phyloP scores from a whole-genome alignment of 2,888 invertebrate genomes.

The Prosopocoilus inquinatus region DNA sequence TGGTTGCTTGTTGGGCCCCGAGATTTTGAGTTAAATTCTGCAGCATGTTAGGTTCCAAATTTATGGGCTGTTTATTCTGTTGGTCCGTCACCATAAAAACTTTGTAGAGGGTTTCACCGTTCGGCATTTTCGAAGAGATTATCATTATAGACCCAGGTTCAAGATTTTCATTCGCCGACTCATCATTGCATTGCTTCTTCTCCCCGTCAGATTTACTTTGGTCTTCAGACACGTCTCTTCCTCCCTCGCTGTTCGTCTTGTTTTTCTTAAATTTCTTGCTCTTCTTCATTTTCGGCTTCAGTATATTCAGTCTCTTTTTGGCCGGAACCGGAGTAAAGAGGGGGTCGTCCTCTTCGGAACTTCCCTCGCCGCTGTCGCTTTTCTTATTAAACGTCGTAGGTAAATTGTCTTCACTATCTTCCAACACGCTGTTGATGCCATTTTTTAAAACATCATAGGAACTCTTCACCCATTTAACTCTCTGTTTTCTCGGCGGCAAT shows the following conservation, averaged over 20 bases:
- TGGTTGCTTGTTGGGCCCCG: background rate
- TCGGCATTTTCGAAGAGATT: slow-evolving; percentile 45
- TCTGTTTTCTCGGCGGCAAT: slow-evolving; percentile 6
- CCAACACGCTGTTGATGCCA: slow-evolving; percentile 23
- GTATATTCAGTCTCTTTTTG: background rate
- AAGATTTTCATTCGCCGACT: background rate
- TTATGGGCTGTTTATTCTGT: slow-evolving; percentile 42
- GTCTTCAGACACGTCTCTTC: background rate
- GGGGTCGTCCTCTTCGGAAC: background rate
- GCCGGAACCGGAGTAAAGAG: no score
- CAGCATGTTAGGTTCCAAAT: slow-evolving; percentile 28
- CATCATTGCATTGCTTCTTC: slow-evolving; percentile 12
- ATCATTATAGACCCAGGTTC: slow-evolving; percentile 56
- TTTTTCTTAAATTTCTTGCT: background rate
- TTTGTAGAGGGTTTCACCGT: slow-evolving; percentile 52
- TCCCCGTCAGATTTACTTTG: slow-evolving; percentile 20
- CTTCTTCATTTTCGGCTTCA: slow-evolving; percentile 4
- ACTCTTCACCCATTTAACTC: slow-evolving; percentile 9
- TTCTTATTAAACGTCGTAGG: background rate
- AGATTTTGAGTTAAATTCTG: slow-evolving; percentile 8
- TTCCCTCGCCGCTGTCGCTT: background rate
- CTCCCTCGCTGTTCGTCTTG: slow-evolving; percentile 11
- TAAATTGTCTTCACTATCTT: slow-evolving; percentile 19
- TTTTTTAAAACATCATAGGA: slow-evolving; percentile 15
- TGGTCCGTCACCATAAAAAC: slow-evolving; percentile 54